Percentiles rank a stretch among this genome's conserved stretches.
Evolutionary conservation across 2,113 vertebrate genomes (phyloP).

Genomic region (Apistogramma diplotaenia): DNA sequence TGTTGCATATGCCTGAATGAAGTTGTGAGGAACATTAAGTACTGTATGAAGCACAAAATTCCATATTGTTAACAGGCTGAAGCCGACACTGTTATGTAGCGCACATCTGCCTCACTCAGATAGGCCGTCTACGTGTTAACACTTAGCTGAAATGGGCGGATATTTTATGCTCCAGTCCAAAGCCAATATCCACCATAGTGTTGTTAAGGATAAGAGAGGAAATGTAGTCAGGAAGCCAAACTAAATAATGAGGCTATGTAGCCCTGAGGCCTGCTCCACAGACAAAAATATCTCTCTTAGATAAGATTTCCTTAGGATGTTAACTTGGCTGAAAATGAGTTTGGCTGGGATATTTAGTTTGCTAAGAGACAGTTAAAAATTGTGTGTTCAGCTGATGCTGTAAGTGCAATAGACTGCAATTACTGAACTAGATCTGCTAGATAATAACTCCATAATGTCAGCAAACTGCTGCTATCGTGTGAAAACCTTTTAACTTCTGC

Average conservation of each 20-base stretch:
- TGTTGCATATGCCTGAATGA: not conserved
- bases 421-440: conserved; percentile 28
- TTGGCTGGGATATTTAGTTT: conserved; percentile 64
- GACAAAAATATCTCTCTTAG: conserved; percentile 64
- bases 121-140: conserved; percentile 67
- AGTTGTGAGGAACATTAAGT: not conserved
- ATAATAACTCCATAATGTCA: conserved; percentile 20
- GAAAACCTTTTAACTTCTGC: not conserved
- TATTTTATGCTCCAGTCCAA: conserved; percentile 67
- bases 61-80: not conserved
- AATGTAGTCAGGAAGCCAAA: conserved; percentile 71
- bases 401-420: conserved; percentile 30
- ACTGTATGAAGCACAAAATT: not conserved
- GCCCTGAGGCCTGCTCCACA: conserved; percentile 50
- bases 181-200: conserved; percentile 58
- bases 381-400: conserved; percentile 42
- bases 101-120: conserved; percentile 56
- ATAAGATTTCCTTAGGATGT: conserved; percentile 70
- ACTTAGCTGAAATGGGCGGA: conserved; percentile 71
- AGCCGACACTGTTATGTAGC: not conserved
- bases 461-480: conserved; percentile 9
- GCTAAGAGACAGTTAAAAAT: conserved; percentile 45
- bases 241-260: conserved; percentile 68
- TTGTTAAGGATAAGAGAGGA: conserved; percentile 67
- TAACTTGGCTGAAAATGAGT: conserved; percentile 63